Evolutionary conservation across 2,113 vertebrate species (phyloP), one percentile per base, ranked within the genome.

Genomic region (Lamprotornis superbus): DNA sequence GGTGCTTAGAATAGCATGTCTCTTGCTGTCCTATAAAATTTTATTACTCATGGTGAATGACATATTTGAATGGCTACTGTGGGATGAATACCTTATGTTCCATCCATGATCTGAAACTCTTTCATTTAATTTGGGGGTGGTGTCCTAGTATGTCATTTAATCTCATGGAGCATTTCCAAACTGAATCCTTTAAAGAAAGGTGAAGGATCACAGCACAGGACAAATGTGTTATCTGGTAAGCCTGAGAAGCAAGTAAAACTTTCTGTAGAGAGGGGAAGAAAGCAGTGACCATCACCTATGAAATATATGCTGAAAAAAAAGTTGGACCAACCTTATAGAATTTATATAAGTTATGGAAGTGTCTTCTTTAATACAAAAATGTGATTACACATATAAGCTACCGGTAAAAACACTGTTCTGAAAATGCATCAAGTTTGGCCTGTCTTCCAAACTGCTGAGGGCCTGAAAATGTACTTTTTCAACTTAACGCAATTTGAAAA

Each of bases 31-130:
- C 84, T 79, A 90, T 89, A 94, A 96, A 85, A 93, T 63, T 95
- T 83, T 83, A 94, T 95, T 87, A 94, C 35, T 84, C 70, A 82
- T 83, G 47, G 40, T 85, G 70, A 87, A 82, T 77, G 59, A 87
- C 74, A 79, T 44, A 87, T 89, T 87, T 77, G 63, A 93, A 91
- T 80, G 50, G 87, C 60, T 46, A 61, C 82, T 80, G 63, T 83
- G 84, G 75, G 78, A 95, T 67, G 87, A 95, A 85, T 57, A 95
- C 65, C 87, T 91, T 95, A 95, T 89, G 91, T 79, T 95, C 93
- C 71, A 80, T 40, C 53, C 59, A 76, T 31, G 31, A 79, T 64
- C 14, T 73, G 55, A 89, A 94, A 76, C 12, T 22, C 73, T 68
- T 52, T 25, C 3, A 1, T 65, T 95, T 95, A 84, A 83, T 88